These are phyloP conservation scores for Brachyrhaphis roseni DNA, from an alignment of 2,797 vertebrate genomes.

Conservation along the genomic window DNA sequence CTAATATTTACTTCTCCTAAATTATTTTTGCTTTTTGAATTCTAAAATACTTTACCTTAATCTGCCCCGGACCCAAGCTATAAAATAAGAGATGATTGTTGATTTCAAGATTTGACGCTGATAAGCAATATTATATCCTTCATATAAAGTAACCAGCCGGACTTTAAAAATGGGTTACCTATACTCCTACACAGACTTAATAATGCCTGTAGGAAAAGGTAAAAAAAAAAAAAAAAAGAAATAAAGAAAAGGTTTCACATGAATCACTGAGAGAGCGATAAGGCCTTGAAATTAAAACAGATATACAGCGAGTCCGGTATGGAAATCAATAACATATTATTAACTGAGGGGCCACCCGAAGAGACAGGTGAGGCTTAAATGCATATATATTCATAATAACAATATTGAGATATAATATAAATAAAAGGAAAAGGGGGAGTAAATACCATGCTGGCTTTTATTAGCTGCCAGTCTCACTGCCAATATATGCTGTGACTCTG, in stretches of 20 bases:
- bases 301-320: slow-evolving; percentile 77
- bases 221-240: slow-evolving; percentile 37
- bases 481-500: slow-evolving; percentile 83
- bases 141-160: slow-evolving; percentile 66
- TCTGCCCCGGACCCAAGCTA: slow-evolving; percentile 57
- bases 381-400: slow-evolving; percentile 85
- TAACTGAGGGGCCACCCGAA: slow-evolving; percentile 75
- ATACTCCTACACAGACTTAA: slow-evolving; percentile 66
- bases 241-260: slow-evolving; percentile 70
- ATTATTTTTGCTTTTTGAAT: not conserved
- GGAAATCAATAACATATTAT: slow-evolving; percentile 85
- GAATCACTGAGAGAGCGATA: slow-evolving; percentile 73
- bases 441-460: slow-evolving; percentile 82
- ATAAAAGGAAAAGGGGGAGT: slow-evolving; percentile 75
- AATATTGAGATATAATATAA: slow-evolving; percentile 83
- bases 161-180: slow-evolving; percentile 61
- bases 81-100: slow-evolving; percentile 58
- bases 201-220: slow-evolving; percentile 61
- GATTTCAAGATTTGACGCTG: slow-evolving; percentile 44
- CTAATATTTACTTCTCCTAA: not conserved
- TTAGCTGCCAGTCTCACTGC: slow-evolving; percentile 85
- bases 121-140: slow-evolving; percentile 57
- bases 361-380: slow-evolving; percentile 82
- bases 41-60: slow-evolving; percentile 36
- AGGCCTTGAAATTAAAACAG: slow-evolving; percentile 79